These are phyloP conservation scores for Cassiopea xamachana DNA, from an alignment of 30 jellyfish, hydroid and myxozoan species.

Conservation along the genomic window DNA sequence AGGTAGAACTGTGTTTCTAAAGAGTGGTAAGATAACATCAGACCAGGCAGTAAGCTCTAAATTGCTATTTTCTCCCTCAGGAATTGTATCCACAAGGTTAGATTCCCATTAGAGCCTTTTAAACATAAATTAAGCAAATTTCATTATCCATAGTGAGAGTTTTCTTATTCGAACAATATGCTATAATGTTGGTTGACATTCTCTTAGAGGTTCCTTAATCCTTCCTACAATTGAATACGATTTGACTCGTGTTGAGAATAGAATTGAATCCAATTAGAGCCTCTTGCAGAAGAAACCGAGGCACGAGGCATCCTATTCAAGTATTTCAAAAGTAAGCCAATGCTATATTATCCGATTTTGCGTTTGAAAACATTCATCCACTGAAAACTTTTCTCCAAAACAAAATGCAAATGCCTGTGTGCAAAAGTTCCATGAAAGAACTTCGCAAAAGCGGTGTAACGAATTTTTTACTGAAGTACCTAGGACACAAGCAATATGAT, in stretches of 20 bases:
- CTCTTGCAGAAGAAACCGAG: slow-evolving; percentile 34
- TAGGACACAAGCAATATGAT: no score
- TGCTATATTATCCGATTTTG: not conserved
- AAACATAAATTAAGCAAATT: not conserved
- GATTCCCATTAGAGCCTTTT: not conserved
- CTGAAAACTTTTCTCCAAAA: not conserved
- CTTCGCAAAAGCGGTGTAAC: not conserved
- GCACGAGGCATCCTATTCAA: slow-evolving; percentile 54
- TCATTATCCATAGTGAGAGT: not conserved
- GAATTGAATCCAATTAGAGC: slow-evolving; percentile 68
- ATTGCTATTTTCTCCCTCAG: not conserved
- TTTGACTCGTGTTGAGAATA: slow-evolving; percentile 47
- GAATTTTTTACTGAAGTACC: no score
- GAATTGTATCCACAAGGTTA: slow-evolving; percentile 19
- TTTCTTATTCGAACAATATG: not conserved
- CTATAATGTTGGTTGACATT: slow-evolving; percentile 24
- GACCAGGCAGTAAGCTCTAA: slow-evolving; percentile 36
- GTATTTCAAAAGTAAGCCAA: not conserved
- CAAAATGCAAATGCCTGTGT: not conserved
- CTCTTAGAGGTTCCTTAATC: slow-evolving; percentile 48
- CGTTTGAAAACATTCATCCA: not conserved
- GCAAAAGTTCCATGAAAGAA: not conserved
- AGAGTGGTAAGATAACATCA: slow-evolving; percentile 45
- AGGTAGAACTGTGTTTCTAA: slow-evolving; percentile 3
- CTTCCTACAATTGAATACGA: slow-evolving; percentile 35